Percentiles rank a stretch among this genome's conserved stretches.
Conservation (phyloP, 2,888 invertebrate genomes). For the Rhagonycha lutea region DNA sequence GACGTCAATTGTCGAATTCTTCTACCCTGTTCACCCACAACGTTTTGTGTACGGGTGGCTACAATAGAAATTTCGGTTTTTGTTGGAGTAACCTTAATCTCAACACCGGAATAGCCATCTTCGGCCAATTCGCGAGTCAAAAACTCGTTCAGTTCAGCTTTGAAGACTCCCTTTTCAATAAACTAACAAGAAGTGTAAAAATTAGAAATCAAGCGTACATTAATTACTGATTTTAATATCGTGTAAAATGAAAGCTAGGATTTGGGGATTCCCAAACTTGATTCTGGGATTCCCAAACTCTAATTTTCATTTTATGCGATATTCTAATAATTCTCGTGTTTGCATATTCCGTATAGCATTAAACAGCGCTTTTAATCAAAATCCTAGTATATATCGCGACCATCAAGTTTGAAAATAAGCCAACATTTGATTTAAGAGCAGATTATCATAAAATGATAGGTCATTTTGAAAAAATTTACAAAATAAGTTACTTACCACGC, state of each 20-base stretch:
- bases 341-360: too few species aligned
- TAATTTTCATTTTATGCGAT: too few species aligned
- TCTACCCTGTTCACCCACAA: constrained; percentile 93
- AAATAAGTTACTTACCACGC: too few species aligned
- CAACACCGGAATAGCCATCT: constrained; percentile 99
- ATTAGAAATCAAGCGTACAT: constrained; percentile 8
- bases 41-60: constrained; percentile 98
- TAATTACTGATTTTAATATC: too few species aligned
- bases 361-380: background rate
- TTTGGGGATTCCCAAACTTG: too few species aligned
- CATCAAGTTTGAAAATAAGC: background rate
- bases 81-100: constrained; percentile 96
- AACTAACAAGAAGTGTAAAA: constrained; percentile 66
- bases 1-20: constrained; percentile 97
- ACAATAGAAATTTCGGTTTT: constrained; percentile 99
- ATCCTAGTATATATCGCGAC: background rate
- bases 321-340: too few species aligned
- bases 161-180: constrained; percentile 98
- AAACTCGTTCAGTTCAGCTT: constrained; percentile 98
- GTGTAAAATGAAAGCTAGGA: too few species aligned
- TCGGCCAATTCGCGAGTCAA: constrained; percentile 97
- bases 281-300: too few species aligned
- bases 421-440: too few species aligned
- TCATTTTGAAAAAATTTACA: too few species aligned
- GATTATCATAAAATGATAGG: too few species aligned